Evolutionary conservation across 2,113 vertebrate genomes (phyloP), one percentile per base, ranked within the genome.

Genomic region (Sinocyclocheilus maitianheensis): DNA sequence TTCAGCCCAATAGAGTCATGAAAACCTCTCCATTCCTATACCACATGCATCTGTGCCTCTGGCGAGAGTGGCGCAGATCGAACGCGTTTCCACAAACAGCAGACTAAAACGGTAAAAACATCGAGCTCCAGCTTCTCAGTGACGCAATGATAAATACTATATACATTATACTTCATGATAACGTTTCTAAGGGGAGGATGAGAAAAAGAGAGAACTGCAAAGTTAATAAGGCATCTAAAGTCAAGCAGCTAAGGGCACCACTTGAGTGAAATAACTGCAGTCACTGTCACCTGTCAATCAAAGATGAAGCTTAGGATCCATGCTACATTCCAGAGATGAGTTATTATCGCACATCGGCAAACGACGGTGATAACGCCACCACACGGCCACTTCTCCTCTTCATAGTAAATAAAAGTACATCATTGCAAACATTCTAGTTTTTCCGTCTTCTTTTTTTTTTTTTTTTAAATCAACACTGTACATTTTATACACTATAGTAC

Each of bases 401-500:
- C 69, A 53, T 90, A 93, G 93, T 93, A 90, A 93, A 93, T 91
- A 91, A 93, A 94, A 93, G 89, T 90, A 94, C 92, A 92, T 93
- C 65, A 74, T 94, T 93, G 94, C 93, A 95, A 93, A 95, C 94
- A 95, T 95, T 95, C 93, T 94, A 94, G 91, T 89, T 92, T 91
- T 53, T 78, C 22, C 43, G 46, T 18, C 84, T 58, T 67, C 46
- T 7, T 67, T 86, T 58, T 65, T 40, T 22, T 65, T 4, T 34
- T 62, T 82, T 85, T 88, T 92, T 84, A 93, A 93, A 93, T 92
- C 90, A 94, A 94, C 92, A 86, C 93, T 95, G 93, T 95, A 95
- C 94, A 95, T 93, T 94, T 92, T 83, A 94, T 95, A 95, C 95
- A 95, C 90, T 95, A 95, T 95, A 84, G 91, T 95, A 95, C 95